Evolutionary conservation across 2,888 invertebrate genomes (phyloP), one percentile per base, ranked within the genome.

Genomic region (Lithophane socia): DNA sequence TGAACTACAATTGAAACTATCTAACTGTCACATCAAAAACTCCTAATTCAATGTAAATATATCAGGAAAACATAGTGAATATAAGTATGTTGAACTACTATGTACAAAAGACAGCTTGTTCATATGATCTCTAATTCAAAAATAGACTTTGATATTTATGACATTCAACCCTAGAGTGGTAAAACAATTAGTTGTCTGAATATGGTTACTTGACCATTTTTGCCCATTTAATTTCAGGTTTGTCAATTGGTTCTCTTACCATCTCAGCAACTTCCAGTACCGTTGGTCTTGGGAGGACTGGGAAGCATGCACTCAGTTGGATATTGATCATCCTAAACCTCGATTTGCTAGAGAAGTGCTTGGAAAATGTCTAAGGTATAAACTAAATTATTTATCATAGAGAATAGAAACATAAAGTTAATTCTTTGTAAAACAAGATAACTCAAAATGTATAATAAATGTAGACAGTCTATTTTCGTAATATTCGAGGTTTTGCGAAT

Each of bases 211-310:
- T 65, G 1, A 68, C 13, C 13, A 37, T 13, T 44, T 21, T 60
- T 58, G 49, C 0, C 21, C 10, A 54, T 37, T 37, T 52, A 21
- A 67, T 95, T 95, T 21, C 94, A 98, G 99, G 90, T 99, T 99
- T 94, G 98, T 98, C 44, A 98, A 98, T 93, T 99, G 99, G 99
- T 99, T 99, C 95, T 98, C 99, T 0, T 99, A 99, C 94, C 99
- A 99, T 95, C 97, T 99, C 94, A 99, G 99, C 94, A 99, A 99
- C 96, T 99, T 99, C 94, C 99, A 99, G 94, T 99, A 99, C 94
- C 98, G 99, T 73, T 99, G 99, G 99, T 99, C 99, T 3, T 99
- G 99, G 99, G 99, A 99, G 87, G 99, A 99, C 92, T 99, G 99
- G 99, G 98, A 98, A 91, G 98, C 98, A 21, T 98, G 98, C 90